phyloP scores from a whole-genome alignment of 2,888 invertebrate species.

The Formica aserva region DNA sequence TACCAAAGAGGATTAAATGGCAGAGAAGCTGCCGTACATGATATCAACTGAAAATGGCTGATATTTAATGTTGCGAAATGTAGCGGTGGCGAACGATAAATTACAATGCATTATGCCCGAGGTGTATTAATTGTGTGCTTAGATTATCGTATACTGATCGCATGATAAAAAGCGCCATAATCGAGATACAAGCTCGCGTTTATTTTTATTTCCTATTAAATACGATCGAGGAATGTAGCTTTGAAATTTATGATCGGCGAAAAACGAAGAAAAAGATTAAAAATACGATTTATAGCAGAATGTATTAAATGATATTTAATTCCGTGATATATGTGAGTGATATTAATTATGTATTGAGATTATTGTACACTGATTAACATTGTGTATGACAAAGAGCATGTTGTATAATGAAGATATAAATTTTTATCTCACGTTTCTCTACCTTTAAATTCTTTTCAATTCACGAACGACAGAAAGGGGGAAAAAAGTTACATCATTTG shows the following conservation, averaged over 20 bases:
- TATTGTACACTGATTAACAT: not conserved
- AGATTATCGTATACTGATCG: slow-evolving; percentile 4
- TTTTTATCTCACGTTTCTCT: not conserved
- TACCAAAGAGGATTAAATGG: slow-evolving; percentile 45
- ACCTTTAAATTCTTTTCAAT: slow-evolving; percentile 10
- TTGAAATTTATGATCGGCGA: slow-evolving; percentile 8
- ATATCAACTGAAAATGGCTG: slow-evolving; percentile 24
- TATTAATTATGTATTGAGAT: slow-evolving; percentile 23
- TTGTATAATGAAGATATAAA: not conserved
- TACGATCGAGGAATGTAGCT: not conserved
- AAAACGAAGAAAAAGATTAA: not conserved
- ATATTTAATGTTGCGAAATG: slow-evolving; percentile 43
- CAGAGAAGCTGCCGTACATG: slow-evolving; percentile 14
- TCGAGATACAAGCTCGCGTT: not conserved
- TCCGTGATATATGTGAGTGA: not conserved
- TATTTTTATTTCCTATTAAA: slow-evolving; percentile 6
- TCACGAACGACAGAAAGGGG: not conserved
- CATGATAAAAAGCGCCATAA: slow-evolving; percentile 14
- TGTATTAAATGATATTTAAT: slow-evolving; percentile 27
- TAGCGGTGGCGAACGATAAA: slow-evolving; percentile 17
- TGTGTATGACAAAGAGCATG: not conserved
- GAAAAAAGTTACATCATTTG: not conserved
- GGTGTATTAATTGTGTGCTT: slow-evolving; percentile 19
- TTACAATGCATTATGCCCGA: slow-evolving; percentile 18
- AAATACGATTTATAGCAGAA: not conserved